A percentile compares a stretch with the other conserved stretches of the same genome.
Evolutionary conservation across 2,888 invertebrate genomes (phyloP).

Genomic region (Erebia epiphron): DNA sequence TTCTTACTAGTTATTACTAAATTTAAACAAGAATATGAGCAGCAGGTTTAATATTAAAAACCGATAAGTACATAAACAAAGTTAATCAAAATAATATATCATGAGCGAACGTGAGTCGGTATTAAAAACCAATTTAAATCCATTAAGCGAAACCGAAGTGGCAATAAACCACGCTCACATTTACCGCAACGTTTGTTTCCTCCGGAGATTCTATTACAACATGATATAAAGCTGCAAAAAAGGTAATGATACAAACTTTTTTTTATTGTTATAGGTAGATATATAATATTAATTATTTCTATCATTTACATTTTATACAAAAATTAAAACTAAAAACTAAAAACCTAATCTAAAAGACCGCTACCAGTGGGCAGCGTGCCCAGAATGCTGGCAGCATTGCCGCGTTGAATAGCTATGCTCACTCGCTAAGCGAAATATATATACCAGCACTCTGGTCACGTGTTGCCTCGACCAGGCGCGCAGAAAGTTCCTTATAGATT

Average conservation of each 20-base stretch:
- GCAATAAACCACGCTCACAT: conserved; percentile 8
- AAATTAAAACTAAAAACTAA: too few relatives aligned
- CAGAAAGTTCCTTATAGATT: too few relatives aligned
- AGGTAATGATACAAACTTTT: neutral
- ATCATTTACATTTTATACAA: too few relatives aligned
- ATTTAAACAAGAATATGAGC: neutral
- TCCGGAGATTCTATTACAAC: conserved; percentile 30
- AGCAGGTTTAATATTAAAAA: neutral
- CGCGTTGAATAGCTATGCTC: too few relatives aligned
- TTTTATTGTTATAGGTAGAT: too few relatives aligned
- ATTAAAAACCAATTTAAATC: conserved; percentile 19
- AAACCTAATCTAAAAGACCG: too few relatives aligned
- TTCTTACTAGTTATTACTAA: neutral
- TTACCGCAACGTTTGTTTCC: conserved; percentile 14
- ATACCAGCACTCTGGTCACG: too few relatives aligned
- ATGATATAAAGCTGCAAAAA: conserved; percentile 32
- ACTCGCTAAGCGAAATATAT: too few relatives aligned
- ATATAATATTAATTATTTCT: too few relatives aligned
- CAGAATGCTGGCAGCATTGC: too few relatives aligned
- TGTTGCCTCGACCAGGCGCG: too few relatives aligned
- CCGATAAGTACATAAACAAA: conserved; percentile 7
- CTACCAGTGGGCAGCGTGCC: too few relatives aligned
- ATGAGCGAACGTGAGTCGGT: neutral
- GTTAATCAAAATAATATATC: conserved; percentile 12
- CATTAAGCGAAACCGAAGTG: conserved; percentile 9